Evolutionary conservation across 1,140 invertebrate genomes (phyloP).

Genomic region (Drosophila serrata): DNA sequence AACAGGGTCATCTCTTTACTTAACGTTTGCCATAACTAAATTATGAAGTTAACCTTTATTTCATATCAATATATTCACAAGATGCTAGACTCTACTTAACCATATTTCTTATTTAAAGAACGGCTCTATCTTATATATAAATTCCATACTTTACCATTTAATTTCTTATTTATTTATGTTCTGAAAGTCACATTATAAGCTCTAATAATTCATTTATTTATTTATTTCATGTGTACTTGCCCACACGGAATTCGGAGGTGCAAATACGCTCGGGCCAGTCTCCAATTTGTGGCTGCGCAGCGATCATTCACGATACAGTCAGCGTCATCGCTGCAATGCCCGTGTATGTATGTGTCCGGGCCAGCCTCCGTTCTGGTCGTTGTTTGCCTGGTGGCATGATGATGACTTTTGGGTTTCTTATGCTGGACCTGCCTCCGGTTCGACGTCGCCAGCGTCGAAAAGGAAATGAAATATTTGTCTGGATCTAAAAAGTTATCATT

Average conservation of each 20-base stretch:
- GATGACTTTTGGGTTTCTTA: constrained; percentile 75
- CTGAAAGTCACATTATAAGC: not conserved
- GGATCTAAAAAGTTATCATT: constrained; percentile 84
- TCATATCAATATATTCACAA: not conserved
- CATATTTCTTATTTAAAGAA: not conserved
- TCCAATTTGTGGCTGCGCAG: constrained; percentile 78
- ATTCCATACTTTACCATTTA: not conserved
- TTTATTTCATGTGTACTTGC: constrained; percentile 35
- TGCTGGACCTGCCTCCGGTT: constrained; percentile 21
- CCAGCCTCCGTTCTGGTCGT: not conserved
- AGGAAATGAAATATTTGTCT: constrained; percentile 85
- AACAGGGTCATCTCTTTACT: no score
- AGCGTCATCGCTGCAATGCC: constrained; percentile 46
- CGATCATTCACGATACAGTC: constrained; percentile 73
- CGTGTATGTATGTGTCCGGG: constrained; percentile 24
- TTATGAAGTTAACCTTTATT: not conserved
- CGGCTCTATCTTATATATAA: not conserved
- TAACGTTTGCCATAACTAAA: not conserved
- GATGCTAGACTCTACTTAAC: not conserved
- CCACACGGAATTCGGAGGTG: constrained; percentile 84
- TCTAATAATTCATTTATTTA: not conserved
- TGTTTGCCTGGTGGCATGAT: constrained; percentile 16
- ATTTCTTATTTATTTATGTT: not conserved
- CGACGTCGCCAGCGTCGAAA: constrained; percentile 58
- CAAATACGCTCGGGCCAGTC: constrained; percentile 80